Evolutionary conservation across 2,113 vertebrate species (phyloP).

Genomic region (Rhinichthys klamathensis): DNA sequence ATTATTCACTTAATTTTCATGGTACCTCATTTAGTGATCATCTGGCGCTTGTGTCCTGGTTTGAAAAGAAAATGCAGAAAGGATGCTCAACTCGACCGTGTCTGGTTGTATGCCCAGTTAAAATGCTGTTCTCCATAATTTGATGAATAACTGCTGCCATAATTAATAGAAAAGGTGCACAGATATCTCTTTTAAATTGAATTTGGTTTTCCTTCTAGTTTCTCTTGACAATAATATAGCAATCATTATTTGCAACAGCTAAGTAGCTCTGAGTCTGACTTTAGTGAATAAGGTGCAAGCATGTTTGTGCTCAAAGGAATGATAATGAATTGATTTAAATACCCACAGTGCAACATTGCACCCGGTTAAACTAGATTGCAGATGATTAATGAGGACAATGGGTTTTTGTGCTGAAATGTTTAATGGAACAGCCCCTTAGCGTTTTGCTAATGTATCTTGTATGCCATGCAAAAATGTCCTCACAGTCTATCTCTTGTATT

Average conservation of each 20-base stretch:
- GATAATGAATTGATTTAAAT: not conserved
- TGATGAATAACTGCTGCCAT: not conserved
- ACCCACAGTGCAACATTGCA: not conserved
- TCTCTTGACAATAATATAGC: not conserved
- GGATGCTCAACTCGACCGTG: not conserved
- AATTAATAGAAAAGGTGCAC: not conserved
- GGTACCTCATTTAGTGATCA: not conserved
- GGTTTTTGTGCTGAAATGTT: not conserved
- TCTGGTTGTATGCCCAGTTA: not conserved
- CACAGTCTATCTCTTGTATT: not conserved
- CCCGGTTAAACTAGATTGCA: not conserved
- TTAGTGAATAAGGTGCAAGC: not conserved
- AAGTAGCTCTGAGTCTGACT: not conserved
- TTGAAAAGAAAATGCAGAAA: not conserved
- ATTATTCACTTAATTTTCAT: not conserved
- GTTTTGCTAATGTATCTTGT: constrained; percentile 20
- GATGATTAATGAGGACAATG: not conserved
- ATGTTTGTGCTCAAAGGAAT: not conserved
- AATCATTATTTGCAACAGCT: not conserved
- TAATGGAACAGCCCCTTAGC: not conserved
- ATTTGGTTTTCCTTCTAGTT: not conserved
- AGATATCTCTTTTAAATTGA: not conserved
- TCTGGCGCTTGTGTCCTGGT: not conserved
- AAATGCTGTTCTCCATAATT: not conserved
- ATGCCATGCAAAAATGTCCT: not conserved